Base-by-base conservation (phyloP, 2,888 invertebrate genomes). In the Catocala fraxini region DNA sequence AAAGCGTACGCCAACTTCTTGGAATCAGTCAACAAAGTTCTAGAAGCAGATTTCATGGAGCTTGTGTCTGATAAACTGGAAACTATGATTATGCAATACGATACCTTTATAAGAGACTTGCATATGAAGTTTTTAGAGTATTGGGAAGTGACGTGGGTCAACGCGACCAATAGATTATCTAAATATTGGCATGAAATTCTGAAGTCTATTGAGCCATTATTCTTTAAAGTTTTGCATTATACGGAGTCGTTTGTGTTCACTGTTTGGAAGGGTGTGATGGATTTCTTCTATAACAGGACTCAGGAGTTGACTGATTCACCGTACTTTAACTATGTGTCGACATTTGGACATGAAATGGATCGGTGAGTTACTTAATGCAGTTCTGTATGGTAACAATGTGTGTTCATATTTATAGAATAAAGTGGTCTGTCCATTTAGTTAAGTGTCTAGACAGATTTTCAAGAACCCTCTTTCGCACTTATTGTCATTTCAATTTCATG, bases 311-410 rank as follows among this genome's bases (percentile, higher is more conserved):
- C 97, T 0, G 96, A 96, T 55, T 97, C 97, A 0, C 97, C 97
- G 0, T 98, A 97, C 78, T 98, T 97, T 82, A 96, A 96, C 73
- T 96, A 97, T 76, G 96, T 98, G 10, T 95, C 97, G 0, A 96
- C 97, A 63, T 96, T 98, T 74, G 97, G 97, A 0, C 97, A 97
- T 74, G 97, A 98, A 82, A 91, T 98, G 69, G 98, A 98, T 81
- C 92, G 88, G 87, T 93, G 76, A 86, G 89, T 85, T 15, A 6
- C 5, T 12, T 47, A 7, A 13, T 7, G 3, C n/a, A 7, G 10
- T 12, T 0, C 33, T 34, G 13, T 12, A 6, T 25, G 4, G 4
- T 25, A 1, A 1, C 15, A 1, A 15, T 0, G 0, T 15, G 15
- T 15, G 15, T 1, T 15, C 15, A 15, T 15, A 2, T 15, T 15